Evolutionary conservation across 2,888 invertebrate genomes (phyloP).

Genomic region (Lepidochrysops patricia): DNA sequence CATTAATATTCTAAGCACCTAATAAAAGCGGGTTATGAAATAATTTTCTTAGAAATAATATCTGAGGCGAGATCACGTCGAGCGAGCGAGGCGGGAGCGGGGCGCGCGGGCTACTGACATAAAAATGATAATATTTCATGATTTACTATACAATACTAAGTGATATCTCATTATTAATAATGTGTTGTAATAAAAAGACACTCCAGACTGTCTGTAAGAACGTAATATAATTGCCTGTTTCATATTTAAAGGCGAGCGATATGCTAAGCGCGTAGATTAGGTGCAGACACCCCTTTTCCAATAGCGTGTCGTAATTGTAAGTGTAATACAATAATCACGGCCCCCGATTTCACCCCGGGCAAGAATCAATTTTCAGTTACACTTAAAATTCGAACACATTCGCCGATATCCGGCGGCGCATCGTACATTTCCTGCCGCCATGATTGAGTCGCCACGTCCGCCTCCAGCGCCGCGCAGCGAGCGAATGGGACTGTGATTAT

Average conservation of each 20-base stretch:
- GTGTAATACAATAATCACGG: constrained; percentile 16
- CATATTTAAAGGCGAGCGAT: neutral
- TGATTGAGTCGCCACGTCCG: constrained; percentile 28
- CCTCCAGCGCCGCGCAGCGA: neutral
- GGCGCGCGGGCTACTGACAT: neutral
- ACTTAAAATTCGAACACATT: constrained; percentile 54
- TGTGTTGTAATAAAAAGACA: neutral
- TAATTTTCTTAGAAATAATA: constrained; percentile 6
- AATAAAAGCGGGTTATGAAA: neutral
- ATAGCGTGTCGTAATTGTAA: constrained; percentile 15
- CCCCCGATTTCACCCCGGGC: constrained; percentile 29
- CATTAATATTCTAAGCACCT: constrained; percentile 4
- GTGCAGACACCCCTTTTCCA: constrained; percentile 10
- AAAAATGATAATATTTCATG: neutral
- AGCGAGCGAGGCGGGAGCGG: too few relatives aligned
- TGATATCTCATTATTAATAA: neutral
- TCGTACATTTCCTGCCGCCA: constrained; percentile 48
- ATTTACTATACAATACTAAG: too few relatives aligned
- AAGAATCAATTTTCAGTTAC: constrained; percentile 27
- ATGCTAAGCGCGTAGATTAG: neutral
- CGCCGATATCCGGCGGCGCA: constrained; percentile 47
- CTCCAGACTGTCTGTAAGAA: neutral
- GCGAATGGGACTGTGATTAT: constrained; percentile 37
- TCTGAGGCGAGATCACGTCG: neutral
- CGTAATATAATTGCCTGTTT: neutral